Evolutionary conservation across 1,140 invertebrate species (phyloP), one percentile per base, ranked within the genome.

Genomic region (Caligus rogercresseyi): DNA sequence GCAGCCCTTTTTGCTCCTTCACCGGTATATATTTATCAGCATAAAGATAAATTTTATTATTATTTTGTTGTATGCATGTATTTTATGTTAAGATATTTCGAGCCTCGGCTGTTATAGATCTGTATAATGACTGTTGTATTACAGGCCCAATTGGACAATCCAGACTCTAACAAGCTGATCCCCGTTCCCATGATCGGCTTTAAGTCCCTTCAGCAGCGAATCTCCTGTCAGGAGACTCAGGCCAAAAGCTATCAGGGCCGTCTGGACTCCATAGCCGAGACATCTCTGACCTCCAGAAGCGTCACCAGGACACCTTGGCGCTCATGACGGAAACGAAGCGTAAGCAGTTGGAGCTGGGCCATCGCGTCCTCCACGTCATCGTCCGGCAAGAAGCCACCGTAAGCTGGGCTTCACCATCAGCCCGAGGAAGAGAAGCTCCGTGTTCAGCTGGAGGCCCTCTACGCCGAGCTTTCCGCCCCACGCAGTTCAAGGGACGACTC

Each of bases 161-260:
- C 91, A 0, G 85, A 95, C 69, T 74, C 75, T 24, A 72, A 76
- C 53, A 73, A 84, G 67, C 87, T 91, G 61, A 85, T 95, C 68
- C 91, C 91, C 0, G 85, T 92, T 1, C 88, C 91, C 1, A 86
- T 96, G 72, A 81, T 95, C 66, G 92, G 93, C 0, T 94, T 95
- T 69, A 76, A 78, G 53, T 81, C 88, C 72, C 78, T 93, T 0
- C 86, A 90, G 69, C 81, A 83, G 72, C 78, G 91, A 25, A 78
- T 89, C n/a, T 80, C 85, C 59, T 83, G 82, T 66, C 87, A 75
- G 43, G 61, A 63, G n/a, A n/a, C 25, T 53, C 61, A 63, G 20
- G 52, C 52, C 20, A 63, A 63, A 25, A 25, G 18, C 25, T 53
- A 63, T 25, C 77, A 81, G 60, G 77, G 81, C 13, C 87, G 84